These are phyloP conservation scores for Cantharis rustica DNA, from an alignment of 2,888 invertebrate genomes.

Conservation along the genomic window DNA sequence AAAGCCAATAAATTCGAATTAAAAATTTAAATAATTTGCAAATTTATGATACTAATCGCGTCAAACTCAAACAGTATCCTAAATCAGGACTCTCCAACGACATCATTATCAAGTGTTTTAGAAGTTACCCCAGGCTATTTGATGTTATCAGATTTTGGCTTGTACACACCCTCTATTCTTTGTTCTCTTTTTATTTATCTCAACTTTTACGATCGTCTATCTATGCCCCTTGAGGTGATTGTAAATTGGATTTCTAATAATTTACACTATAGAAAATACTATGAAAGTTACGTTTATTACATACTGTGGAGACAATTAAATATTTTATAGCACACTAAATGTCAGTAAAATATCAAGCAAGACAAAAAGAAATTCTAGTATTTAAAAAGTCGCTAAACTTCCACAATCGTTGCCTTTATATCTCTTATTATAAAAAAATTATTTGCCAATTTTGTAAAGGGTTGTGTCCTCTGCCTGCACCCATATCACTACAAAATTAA, in stretches of 20 bases:
- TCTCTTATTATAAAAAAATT: not conserved
- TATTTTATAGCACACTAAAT: not conserved
- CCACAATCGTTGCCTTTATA: not conserved
- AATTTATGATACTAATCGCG: conserved; percentile 23
- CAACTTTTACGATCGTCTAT: conserved; percentile 41
- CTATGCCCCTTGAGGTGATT: conserved; percentile 41
- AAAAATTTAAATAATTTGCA: conserved; percentile 22
- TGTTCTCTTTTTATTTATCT: conserved; percentile 44
- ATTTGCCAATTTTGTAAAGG: not conserved
- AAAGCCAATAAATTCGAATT: not conserved
- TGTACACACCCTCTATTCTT: conserved; percentile 46
- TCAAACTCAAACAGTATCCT: conserved; percentile 39
- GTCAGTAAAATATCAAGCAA: not conserved
- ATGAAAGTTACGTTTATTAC: not conserved
- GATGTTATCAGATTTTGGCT: conserved; percentile 47
- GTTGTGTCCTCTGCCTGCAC: not conserved
- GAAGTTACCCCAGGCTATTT: conserved; percentile 44
- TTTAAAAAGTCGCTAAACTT: not conserved
- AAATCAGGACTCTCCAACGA: conserved; percentile 49
- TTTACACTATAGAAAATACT: conserved; percentile 11
- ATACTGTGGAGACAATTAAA: not conserved
- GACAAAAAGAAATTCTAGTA: not conserved
- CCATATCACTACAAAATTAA: not conserved
- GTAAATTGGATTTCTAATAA: conserved; percentile 41
- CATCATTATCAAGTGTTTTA: conserved; percentile 48